Evolutionary conservation across 1,140 invertebrate species (phyloP).

Genomic region (Danaus plexippus): DNA sequence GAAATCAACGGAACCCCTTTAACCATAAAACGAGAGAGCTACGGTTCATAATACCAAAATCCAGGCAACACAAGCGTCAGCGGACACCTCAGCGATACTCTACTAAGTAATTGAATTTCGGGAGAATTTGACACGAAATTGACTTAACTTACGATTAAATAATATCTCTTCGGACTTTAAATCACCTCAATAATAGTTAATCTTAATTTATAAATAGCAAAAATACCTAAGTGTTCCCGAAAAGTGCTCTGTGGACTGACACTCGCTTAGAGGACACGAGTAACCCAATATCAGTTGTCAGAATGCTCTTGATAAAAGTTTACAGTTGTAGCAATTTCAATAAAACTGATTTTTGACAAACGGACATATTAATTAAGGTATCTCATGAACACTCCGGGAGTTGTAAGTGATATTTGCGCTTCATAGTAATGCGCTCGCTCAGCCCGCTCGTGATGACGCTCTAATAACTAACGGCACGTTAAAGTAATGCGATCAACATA

Average conservation of each 20-base stretch:
- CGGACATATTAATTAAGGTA: too few relatives aligned
- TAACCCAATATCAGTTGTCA: too few relatives aligned
- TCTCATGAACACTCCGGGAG: conserved; percentile 6
- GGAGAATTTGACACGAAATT: conserved; percentile 71
- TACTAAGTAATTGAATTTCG: conserved; percentile 71
- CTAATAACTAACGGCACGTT: conserved; percentile 32
- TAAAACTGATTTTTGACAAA: too few relatives aligned
- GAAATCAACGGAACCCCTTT: too few relatives aligned
- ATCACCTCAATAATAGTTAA: conserved; percentile 14
- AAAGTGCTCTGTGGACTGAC: conserved; percentile 3
- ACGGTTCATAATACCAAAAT: conserved; percentile 26
- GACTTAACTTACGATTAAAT: conserved; percentile 61
- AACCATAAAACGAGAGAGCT: background rate
- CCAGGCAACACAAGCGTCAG: conserved; percentile 29
- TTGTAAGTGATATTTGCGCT: conserved; percentile 17
- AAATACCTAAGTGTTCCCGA: conserved; percentile 14
- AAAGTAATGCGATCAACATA: background rate
- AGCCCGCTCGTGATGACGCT: conserved; percentile 1
- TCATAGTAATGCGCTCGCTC: conserved; percentile 20
- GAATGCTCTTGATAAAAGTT: too few relatives aligned
- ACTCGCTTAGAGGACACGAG: background rate
- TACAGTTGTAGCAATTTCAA: too few relatives aligned
- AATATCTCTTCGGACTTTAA: conserved; percentile 14
- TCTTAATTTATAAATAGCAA: conserved; percentile 21
- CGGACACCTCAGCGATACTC: conserved; percentile 45